Evolutionary conservation across 2,113 vertebrate genomes (phyloP).

Genomic region (Varanus komodoensis): DNA sequence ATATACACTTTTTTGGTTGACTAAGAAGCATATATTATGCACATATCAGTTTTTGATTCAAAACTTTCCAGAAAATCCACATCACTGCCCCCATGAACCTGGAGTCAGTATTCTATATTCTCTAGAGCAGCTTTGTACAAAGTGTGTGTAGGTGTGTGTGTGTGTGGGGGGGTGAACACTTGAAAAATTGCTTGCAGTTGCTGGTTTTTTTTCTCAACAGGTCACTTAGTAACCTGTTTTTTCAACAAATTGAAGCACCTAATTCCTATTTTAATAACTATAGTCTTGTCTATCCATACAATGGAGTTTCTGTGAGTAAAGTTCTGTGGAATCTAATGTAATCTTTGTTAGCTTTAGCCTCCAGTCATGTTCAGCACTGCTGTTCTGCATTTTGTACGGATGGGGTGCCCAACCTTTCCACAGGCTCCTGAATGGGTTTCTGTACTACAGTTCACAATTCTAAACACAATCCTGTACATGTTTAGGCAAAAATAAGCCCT

Average conservation of each 20-base stretch:
- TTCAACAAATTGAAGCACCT: not conserved
- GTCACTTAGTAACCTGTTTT: not conserved
- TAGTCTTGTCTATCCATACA: not conserved
- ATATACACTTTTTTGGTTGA: not conserved
- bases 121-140: not conserved
- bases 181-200: not conserved
- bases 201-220: too few species aligned
- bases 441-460: not conserved
- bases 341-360: not conserved
- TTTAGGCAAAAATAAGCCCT: too few species aligned
- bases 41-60: not conserved
- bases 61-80: not conserved
- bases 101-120: not conserved
- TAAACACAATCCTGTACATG: too few species aligned
- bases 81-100: not conserved
- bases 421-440: not conserved
- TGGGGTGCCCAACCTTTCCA: too few species aligned
- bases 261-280: not conserved
- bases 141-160: too few species aligned
- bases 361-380: not conserved
- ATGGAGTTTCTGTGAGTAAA: not conserved
- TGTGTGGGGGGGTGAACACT: too few species aligned
- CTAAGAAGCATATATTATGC: not conserved
- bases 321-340: too few species aligned
- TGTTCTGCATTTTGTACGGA: not conserved